A percentile compares a stretch with the other conserved stretches of the same genome.
These are phyloP conservation scores for Mayetiola destructor DNA, from an alignment of 2,888 invertebrate species.

Conservation along the genomic window DNA sequence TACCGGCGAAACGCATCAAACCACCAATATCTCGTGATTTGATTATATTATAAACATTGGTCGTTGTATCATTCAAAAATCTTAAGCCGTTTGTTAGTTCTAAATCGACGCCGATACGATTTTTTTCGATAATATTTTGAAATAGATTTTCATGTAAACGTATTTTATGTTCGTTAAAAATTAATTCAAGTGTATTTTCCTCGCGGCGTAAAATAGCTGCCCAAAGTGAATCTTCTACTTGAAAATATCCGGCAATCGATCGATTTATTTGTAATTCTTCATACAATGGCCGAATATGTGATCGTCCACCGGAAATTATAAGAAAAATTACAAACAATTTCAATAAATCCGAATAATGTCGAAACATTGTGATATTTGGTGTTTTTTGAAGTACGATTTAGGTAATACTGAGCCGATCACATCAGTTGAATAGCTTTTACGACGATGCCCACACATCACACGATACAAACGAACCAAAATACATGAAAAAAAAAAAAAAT, in stretches of 20 bases:
- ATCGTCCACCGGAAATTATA: not conserved
- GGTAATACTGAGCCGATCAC: too few relatives aligned
- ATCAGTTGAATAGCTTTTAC: too few relatives aligned
- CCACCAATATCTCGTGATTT: not conserved
- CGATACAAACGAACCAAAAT: too few relatives aligned
- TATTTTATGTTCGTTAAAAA: constrained; percentile 4
- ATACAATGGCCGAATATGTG: constrained; percentile 1
- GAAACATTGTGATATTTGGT: too few relatives aligned
- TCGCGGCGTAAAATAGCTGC: not conserved
- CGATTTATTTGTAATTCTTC: constrained; percentile 10
- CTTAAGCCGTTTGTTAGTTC: not conserved
- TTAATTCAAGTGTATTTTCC: not conserved
- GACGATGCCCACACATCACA: too few relatives aligned
- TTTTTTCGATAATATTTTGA: constrained; percentile 5
- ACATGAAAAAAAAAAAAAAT: too few relatives aligned
- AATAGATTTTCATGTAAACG: constrained; percentile 9
- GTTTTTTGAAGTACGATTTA: too few relatives aligned
- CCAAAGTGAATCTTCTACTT: not conserved
- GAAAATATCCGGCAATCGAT: not conserved
- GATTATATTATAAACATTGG: not conserved
- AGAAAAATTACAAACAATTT: constrained; percentile 2
- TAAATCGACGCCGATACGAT: not conserved
- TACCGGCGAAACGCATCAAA: not conserved
- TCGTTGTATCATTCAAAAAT: constrained; percentile 1
- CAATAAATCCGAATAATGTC: not conserved